Conservation (phyloP, 2,888 invertebrate genomes). For the Margaritifera margaritifera region DNA sequence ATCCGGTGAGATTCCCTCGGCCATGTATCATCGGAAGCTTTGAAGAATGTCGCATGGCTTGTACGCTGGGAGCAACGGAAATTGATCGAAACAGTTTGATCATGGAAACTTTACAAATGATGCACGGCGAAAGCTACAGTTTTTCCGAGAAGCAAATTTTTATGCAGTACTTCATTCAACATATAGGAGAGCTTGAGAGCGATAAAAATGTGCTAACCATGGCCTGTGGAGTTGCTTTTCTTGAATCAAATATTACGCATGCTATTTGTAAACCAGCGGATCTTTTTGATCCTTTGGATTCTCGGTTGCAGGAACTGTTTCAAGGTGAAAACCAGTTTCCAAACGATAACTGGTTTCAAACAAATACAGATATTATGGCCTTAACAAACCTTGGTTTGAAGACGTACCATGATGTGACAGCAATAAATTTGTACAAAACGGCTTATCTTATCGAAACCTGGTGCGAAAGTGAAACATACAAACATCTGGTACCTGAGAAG, state of each 20-base stretch:
- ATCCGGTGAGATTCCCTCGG: conserved; percentile 13
- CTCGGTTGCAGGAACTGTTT: conserved; percentile 9
- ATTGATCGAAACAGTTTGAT: conserved; percentile 5
- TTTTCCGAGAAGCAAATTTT: conserved; percentile 5
- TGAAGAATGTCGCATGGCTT: conserved; percentile 8
- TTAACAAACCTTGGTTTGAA: conserved; percentile 19
- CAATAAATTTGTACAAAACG: conserved; percentile 12
- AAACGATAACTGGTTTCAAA: conserved; percentile 1
- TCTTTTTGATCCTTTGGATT: conserved; percentile 22
- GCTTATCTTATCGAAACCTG: conserved; percentile 8
- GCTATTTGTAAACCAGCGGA: conserved; percentile 11
- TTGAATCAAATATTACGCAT: not conserved
- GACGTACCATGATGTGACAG: conserved; percentile 5
- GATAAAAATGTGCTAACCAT: conserved; percentile 2
- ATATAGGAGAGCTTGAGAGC: conserved; percentile 1
- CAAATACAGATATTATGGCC: not conserved
- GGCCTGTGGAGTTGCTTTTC: conserved; percentile 9
- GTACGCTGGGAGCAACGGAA: conserved; percentile 3
- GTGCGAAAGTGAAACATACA: not conserved
- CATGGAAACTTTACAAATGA: conserved; percentile 4
- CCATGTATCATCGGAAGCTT: conserved; percentile 2
- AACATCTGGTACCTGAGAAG: not conserved
- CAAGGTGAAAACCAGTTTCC: conserved; percentile 16
- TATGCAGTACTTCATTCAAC: conserved; percentile 13
- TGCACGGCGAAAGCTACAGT: not conserved